A percentile compares a stretch with the other conserved stretches of the same genome.
Conservation (phyloP, 2,113 vertebrate species). For the Jacana jacana region DNA sequence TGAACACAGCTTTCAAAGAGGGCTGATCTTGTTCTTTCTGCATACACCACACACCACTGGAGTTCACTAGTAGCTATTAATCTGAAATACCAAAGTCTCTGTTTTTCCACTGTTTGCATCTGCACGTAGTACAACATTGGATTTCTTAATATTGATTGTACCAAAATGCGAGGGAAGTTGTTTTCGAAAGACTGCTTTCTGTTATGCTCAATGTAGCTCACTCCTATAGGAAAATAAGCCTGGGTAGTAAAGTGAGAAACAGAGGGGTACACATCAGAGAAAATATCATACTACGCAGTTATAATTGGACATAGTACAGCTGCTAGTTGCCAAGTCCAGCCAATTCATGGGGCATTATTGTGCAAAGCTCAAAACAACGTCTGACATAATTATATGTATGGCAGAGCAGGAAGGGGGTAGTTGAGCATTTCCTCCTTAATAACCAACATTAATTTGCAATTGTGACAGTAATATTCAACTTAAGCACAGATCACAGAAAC, state of each 20-base stretch:
- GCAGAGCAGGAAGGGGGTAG: neutral
- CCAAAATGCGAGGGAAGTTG: neutral
- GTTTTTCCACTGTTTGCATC: neutral
- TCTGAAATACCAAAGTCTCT: neutral
- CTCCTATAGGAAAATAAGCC: neutral
- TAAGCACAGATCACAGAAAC: neutral
- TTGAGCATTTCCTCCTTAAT: conserved; percentile 12
- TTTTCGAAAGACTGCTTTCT: neutral
- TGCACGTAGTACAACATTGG: neutral
- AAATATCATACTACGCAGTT: neutral
- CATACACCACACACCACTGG: neutral
- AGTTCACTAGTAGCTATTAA: neutral
- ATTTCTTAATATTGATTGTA: neutral
- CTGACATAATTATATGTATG: conserved; percentile 7
- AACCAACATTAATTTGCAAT: conserved; percentile 15
- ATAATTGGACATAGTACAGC: neutral
- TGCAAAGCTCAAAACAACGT: neutral
- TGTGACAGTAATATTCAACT: neutral
- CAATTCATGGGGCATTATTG: neutral
- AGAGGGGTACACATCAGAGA: neutral
- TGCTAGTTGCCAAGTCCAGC: neutral
- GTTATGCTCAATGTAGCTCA: neutral
- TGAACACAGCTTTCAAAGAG: neutral
- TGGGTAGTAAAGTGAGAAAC: neutral
- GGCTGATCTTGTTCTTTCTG: neutral